phyloP scores from a whole-genome alignment of 2,888 invertebrate species.

The Megalurothrips usitatus region DNA sequence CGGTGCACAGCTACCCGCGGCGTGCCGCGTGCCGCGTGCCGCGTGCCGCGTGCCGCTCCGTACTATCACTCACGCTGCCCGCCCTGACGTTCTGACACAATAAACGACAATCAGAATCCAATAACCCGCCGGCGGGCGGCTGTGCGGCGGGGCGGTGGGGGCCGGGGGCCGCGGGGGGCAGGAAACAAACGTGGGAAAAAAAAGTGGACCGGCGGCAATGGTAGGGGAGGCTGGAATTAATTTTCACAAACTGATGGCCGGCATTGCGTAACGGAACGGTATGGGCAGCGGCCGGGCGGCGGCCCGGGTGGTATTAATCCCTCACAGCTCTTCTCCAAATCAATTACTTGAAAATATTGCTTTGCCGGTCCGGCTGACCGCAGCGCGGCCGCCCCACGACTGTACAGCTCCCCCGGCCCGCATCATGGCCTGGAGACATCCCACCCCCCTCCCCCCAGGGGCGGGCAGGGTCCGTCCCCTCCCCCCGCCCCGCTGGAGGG shows the following conservation, averaged over 20 bases:
- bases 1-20: too few species aligned
- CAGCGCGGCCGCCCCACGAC: not conserved
- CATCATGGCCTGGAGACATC: too few species aligned
- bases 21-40: too few species aligned
- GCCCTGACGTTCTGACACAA: not conserved
- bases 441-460: too few species aligned
- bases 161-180: not conserved
- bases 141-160: not conserved
- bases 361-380: not conserved
- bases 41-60: too few species aligned
- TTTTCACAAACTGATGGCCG: slow-evolving; percentile 14
- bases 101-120: slow-evolving; percentile 21
- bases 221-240: not conserved
- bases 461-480: too few species aligned
- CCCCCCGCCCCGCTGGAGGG: too few species aligned
- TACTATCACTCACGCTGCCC: not conserved
- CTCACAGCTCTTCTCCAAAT: slow-evolving; percentile 16
- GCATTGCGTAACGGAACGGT: not conserved
- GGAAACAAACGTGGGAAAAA: not conserved
- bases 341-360: slow-evolving; percentile 10
- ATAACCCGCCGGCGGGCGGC: slow-evolving; percentile 4
- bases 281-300: not conserved
- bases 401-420: too few species aligned
- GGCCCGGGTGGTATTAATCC: not conserved
- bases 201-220: not conserved